Evolutionary conservation across 2,113 vertebrate species (phyloP).

Genomic region (Neogale vison): DNA sequence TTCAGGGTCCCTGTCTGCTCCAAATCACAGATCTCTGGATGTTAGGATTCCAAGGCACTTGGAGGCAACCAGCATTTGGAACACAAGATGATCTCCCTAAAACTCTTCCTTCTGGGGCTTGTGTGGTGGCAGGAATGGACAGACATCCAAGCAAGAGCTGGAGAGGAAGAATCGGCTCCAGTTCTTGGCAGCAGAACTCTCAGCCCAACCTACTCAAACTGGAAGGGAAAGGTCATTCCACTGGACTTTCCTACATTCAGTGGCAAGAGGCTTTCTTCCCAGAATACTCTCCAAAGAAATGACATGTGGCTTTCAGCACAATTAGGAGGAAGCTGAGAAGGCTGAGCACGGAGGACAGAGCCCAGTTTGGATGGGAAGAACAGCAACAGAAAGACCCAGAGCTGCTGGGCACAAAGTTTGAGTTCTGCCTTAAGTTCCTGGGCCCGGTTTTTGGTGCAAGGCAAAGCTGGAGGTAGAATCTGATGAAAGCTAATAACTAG

Average conservation of each 20-base stretch:
- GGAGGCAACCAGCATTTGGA: not conserved
- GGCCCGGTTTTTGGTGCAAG: not conserved
- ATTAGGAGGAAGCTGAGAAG: not conserved
- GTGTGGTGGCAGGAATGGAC: not conserved
- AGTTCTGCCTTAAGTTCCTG: not conserved
- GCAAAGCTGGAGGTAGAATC: not conserved
- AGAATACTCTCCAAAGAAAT: constrained; percentile 20
- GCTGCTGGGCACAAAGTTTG: not conserved
- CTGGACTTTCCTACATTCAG: not conserved
- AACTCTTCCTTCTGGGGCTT: not conserved
- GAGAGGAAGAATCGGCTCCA: not conserved
- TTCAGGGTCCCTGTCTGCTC: not conserved
- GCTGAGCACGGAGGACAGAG: not conserved
- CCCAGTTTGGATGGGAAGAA: not conserved
- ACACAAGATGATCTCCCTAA: not conserved
- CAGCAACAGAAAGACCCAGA: not conserved
- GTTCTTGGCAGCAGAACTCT: not conserved
- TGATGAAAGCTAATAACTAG: not conserved
- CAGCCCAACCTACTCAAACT: not conserved
- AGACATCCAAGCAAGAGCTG: not conserved
- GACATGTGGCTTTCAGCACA: not conserved
- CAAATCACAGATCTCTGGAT: not conserved
- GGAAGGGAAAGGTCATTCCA: not conserved
- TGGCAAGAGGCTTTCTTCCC: not conserved
- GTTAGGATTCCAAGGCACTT: not conserved